A percentile compares a stretch with the other conserved stretches of the same genome.
Conservation (phyloP, 2,113 vertebrate species). For the Seriola quinqueradiata region DNA sequence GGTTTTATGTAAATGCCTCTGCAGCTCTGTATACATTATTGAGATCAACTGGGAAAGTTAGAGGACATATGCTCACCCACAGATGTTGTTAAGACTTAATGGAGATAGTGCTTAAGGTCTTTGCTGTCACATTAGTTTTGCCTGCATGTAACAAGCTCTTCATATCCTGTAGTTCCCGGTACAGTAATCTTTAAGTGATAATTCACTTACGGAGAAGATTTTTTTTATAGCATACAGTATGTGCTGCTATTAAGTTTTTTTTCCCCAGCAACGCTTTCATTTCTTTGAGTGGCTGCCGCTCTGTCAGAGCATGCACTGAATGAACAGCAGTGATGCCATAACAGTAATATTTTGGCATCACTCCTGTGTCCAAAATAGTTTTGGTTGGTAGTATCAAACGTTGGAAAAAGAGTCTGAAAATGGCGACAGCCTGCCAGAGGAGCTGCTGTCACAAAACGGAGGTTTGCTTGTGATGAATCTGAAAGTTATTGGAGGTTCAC, state of each 20-base stretch:
- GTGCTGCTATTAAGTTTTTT: not conserved
- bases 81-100: slow-evolving; percentile 62
- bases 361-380: slow-evolving; percentile 11
- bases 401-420: slow-evolving; percentile 1
- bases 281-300: slow-evolving; percentile 2
- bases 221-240: not conserved
- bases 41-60: slow-evolving; percentile 58
- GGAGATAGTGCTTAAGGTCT: slow-evolving; percentile 46
- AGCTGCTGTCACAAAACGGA: not conserved
- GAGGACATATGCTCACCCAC: slow-evolving; percentile 54
- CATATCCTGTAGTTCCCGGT: slow-evolving; percentile 16
- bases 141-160: slow-evolving; percentile 38
- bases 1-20: slow-evolving; percentile 70
- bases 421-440: not conserved
- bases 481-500: slow-evolving; percentile 9
- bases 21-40: slow-evolving; percentile 69
- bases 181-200: slow-evolving; percentile 41
- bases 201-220: slow-evolving; percentile 29
- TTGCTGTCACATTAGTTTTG: slow-evolving; percentile 52
- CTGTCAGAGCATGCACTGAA: not conserved
- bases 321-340: not conserved
- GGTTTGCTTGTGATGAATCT: not conserved
- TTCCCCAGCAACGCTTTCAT: not conserved
- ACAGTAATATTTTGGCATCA: slow-evolving; percentile 4
- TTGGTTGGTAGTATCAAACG: not conserved